phyloP scores from a whole-genome alignment of 2,113 vertebrate species.

The Zosterops hypoxanthus region DNA sequence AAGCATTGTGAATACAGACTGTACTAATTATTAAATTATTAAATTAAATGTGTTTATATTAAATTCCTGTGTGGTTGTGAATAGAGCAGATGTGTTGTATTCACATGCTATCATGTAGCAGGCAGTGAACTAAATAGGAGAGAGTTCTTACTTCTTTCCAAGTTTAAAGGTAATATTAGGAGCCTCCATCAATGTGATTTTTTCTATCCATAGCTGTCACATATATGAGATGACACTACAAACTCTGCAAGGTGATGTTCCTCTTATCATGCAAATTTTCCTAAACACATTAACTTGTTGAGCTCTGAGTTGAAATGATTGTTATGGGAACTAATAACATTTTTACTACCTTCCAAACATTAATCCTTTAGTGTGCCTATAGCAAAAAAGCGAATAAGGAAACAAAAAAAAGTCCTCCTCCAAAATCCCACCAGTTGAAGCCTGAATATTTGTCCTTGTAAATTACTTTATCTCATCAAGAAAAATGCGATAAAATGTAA shows the following conservation, averaged over 20 bases:
- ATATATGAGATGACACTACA: background rate
- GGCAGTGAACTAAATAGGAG: background rate
- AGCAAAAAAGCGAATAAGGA: background rate
- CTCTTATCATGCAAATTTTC: background rate
- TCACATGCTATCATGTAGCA: background rate
- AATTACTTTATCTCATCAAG: background rate
- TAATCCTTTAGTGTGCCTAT: background rate
- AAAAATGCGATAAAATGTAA: background rate
- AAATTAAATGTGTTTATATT: background rate
- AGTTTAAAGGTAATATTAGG: background rate
- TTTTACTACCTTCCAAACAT: background rate
- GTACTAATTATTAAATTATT: background rate
- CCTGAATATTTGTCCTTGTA: background rate
- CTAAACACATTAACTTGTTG: background rate
- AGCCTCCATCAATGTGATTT: background rate
- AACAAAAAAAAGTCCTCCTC: background rate
- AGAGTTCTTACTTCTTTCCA: background rate
- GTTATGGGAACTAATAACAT: background rate
- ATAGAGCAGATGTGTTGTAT: background rate
- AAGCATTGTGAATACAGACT: background rate
- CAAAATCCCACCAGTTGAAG: background rate
- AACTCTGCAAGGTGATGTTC: background rate
- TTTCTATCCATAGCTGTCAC: background rate
- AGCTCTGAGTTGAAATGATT: background rate
- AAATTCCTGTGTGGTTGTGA: background rate